These are phyloP conservation scores for Thaleichthys pacificus DNA, from an alignment of 2,797 vertebrate genomes.

Conservation along the genomic window DNA sequence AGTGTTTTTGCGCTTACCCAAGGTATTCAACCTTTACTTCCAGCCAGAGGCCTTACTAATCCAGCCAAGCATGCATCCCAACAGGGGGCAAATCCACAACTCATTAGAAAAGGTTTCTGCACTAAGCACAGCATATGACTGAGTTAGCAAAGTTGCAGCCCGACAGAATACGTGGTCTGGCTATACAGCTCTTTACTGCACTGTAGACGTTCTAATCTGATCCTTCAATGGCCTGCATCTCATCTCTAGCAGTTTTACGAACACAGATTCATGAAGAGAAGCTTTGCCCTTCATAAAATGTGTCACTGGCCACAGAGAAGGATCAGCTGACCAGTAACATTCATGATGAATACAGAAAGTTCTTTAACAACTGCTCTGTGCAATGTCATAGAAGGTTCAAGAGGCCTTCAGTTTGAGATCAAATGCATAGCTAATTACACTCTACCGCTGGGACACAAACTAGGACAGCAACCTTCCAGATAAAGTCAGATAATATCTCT, in stretches of 20 bases:
- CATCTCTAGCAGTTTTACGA: background rate
- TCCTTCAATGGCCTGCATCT: background rate
- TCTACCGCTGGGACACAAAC: background rate
- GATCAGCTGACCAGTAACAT: no score
- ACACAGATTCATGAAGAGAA: background rate
- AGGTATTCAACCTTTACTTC: slow-evolving; percentile 31
- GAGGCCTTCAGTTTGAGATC: no score
- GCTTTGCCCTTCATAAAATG: no score
- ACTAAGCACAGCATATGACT: slow-evolving; percentile 29
- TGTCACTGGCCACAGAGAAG: no score
- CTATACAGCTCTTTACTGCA: background rate
- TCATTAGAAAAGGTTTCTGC: slow-evolving; percentile 31
- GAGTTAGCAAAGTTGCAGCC: slow-evolving; percentile 24
- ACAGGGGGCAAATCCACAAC: slow-evolving; percentile 18
- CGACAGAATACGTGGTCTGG: background rate
- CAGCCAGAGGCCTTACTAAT: slow-evolving; percentile 27
- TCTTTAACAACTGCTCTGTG: no score
- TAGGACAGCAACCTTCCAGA: slow-evolving; percentile 1
- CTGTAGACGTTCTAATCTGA: background rate
- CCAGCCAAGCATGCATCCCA: slow-evolving; percentile 29
- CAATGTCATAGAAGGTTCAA: no score
- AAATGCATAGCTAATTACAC: slow-evolving; percentile 4
- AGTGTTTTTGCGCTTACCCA: background rate
- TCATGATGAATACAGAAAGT: no score
- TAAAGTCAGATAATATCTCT: slow-evolving; percentile 18